Base-by-base conservation (phyloP, 2,797 vertebrate species). In the Taeniopygia guttata region DNA sequence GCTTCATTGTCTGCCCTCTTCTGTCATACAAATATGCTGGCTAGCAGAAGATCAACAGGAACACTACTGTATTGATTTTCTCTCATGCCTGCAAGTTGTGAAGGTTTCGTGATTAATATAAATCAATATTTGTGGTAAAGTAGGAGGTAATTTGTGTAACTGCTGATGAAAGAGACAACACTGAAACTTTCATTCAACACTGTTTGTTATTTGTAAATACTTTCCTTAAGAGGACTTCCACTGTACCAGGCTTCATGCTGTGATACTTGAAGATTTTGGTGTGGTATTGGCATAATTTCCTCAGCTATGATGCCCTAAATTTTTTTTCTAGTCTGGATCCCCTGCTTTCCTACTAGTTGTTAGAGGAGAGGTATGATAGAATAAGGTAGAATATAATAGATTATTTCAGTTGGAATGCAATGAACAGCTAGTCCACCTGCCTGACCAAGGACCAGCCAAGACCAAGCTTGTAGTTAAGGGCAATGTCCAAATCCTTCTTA, bases 61-160 rank as follows among this genome's bases (percentile, higher is more conserved):
- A 52, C 49, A 48, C 87, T 90, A 59, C 38, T 38, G 46, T 78
- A 91, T 95, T 93, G 70, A 27, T 96, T 96, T 97, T 83, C 74
- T 84, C 70, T 89, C 87, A 43, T 87, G 70, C 62, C 94, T 86
- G 40, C 59, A 95, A 96, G 87, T 76, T 76, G 84, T 93, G 91
- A 93, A 63, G 67, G 93, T 93, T 96, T 75, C 7, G 23, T 88
- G 82, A 95, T 92, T 95, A 92, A 96, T 95, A 75, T 83, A 87
- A 95, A 93, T 89, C 94, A 86, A 76, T 78, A 81, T 89, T 90
- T 86, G 70, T 69, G 73, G 49, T 92, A 90, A 51, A 82, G 69
- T 23, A 16, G 69, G 84, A 85, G 78, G 77, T 84, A 89, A 95
- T 95, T 88, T 97, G 72, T 45, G 16, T 97, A 96, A 94, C 73